Evolutionary conservation across 1,140 invertebrate genomes (phyloP).

Genomic region (Zaprionus nigranus): DNA sequence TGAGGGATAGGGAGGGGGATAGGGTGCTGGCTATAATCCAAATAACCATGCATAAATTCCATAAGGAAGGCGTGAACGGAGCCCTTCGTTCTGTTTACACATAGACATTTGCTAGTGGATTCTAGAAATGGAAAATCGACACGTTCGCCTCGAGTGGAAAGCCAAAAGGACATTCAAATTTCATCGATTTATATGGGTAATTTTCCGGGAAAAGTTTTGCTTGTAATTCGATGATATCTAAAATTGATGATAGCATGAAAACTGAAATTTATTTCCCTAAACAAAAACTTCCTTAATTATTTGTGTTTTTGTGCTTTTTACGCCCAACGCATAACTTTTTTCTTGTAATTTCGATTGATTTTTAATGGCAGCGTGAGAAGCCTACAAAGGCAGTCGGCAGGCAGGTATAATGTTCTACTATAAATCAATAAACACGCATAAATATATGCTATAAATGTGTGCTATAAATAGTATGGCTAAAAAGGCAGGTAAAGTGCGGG

Average conservation of each 20-base stretch:
- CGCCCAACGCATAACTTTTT: conserved; percentile 10
- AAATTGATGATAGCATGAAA: conserved; percentile 1
- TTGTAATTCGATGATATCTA: conserved; percentile 10
- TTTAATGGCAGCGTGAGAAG: conserved; percentile 37
- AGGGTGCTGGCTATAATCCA: conserved; percentile 55
- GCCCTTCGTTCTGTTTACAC: conserved; percentile 50
- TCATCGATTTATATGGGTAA: conserved; percentile 22
- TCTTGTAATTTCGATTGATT: conserved; percentile 55
- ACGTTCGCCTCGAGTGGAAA: conserved; percentile 2
- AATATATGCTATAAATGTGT: conserved; percentile 49
- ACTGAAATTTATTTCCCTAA: conserved; percentile 11
- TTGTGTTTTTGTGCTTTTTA: conserved; percentile 13
- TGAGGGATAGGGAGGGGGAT: neutral
- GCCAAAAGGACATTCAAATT: conserved; percentile 8
- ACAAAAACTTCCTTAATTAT: conserved; percentile 9
- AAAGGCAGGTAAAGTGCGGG: conserved; percentile 51
- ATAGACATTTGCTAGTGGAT: conserved; percentile 53
- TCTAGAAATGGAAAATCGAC: conserved; percentile 17
- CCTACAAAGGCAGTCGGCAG: conserved; percentile 1
- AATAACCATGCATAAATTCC: conserved; percentile 74
- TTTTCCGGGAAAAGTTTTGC: neutral
- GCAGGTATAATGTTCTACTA: conserved; percentile 23
- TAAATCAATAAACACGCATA: conserved; percentile 60
- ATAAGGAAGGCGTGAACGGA: conserved; percentile 62
- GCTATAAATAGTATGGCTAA: conserved; percentile 51